These are phyloP conservation scores for Chaenodraco wilsoni DNA, from an alignment of 2,797 vertebrate genomes.

Conservation along the genomic window DNA sequence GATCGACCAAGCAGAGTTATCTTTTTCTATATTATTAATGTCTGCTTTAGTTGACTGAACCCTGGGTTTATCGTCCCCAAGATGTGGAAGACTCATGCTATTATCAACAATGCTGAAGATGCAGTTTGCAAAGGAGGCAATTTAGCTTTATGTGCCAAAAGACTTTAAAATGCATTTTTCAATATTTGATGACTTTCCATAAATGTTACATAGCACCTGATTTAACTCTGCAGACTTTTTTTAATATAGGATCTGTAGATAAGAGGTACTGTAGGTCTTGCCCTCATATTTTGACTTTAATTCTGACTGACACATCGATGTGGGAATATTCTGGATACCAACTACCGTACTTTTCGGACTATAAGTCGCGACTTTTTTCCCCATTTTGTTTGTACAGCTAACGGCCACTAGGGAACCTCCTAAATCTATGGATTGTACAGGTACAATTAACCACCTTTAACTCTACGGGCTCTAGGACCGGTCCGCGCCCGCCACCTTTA, in stretches of 20 bases:
- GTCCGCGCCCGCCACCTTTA: too few relatives aligned
- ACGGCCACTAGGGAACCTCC: too few relatives aligned
- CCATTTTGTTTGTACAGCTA: too few relatives aligned
- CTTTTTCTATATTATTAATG: too few relatives aligned
- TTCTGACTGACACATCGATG: conserved; percentile 15
- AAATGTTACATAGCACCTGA: conserved; percentile 46
- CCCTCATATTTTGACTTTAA: not conserved
- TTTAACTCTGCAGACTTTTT: conserved; percentile 10
- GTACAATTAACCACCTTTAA: too few relatives aligned
- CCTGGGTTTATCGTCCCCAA: not conserved
- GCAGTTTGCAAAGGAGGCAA: not conserved
- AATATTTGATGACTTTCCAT: conserved; percentile 57
- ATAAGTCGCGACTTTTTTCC: too few relatives aligned
- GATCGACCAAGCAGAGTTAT: not conserved
- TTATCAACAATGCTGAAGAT: not conserved
- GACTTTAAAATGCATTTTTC: conserved; percentile 30
- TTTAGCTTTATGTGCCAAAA: conserved; percentile 35
- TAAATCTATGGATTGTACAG: too few relatives aligned
- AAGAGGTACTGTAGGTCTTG: not conserved
- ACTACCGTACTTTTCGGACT: not conserved
- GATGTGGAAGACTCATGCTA: not conserved
- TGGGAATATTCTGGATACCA: conserved; percentile 11
- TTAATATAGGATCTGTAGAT: not conserved
- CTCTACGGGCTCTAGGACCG: too few relatives aligned
- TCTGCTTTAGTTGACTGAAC: too few relatives aligned